Conservation (phyloP, 2,888 invertebrate genomes). For the Hirudinaria manillensis region DNA sequence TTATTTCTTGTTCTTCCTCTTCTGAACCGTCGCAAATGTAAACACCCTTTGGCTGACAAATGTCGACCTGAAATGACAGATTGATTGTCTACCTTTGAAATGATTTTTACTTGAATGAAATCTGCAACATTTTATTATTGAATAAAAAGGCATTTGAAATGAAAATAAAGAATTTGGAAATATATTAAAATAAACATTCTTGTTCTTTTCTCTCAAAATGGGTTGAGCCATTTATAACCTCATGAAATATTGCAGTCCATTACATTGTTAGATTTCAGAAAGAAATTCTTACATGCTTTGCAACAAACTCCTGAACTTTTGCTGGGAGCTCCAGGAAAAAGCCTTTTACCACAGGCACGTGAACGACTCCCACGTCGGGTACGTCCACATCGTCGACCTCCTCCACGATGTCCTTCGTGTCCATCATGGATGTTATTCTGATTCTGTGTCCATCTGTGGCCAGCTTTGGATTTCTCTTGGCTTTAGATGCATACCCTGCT, state of each 20-base stretch:
- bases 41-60: slow-evolving; percentile 44
- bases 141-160: neutral
- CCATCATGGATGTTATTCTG: slow-evolving; percentile 30
- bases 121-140: neutral
- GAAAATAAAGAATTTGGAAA: neutral
- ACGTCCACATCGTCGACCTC: slow-evolving; percentile 31
- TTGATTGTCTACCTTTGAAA: neutral
- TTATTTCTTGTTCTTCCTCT: slow-evolving; percentile 52
- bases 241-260: no score
- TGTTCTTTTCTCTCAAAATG: neutral
- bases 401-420: slow-evolving; percentile 29
- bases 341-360: slow-evolving; percentile 56
- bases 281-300: slow-evolving; percentile 49
- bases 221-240: no score
- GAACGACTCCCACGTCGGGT: slow-evolving; percentile 42
- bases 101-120: neutral
- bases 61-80: slow-evolving; percentile 28
- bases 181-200: neutral
- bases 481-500: neutral
- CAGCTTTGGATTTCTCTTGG: slow-evolving; percentile 15
- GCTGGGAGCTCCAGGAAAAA: slow-evolving; percentile 54
- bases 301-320: slow-evolving; percentile 54
- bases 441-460: slow-evolving; percentile 25
- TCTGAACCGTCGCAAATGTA: slow-evolving; percentile 48
- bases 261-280: neutral